Conservation (phyloP, 2,888 invertebrate genomes). For the Clivina fossor region DNA sequence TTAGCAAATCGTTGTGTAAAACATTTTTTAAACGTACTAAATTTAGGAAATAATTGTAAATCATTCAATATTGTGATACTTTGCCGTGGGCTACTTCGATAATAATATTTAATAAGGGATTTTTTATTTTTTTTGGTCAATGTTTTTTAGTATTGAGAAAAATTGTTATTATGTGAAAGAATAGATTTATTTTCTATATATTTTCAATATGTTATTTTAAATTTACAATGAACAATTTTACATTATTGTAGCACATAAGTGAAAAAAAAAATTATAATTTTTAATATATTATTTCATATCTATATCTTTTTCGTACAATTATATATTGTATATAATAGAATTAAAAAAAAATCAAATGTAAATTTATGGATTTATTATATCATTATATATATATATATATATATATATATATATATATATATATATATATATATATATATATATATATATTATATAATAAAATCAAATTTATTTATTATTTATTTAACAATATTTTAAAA, state of each 20-base stretch:
- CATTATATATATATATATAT: slow-evolving; percentile 11
- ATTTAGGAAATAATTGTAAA: slow-evolving; percentile 18
- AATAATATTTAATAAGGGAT: no score
- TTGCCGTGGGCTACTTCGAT: slow-evolving; percentile 29
- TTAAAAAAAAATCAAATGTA: slow-evolving; percentile 23
- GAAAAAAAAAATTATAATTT: no score
- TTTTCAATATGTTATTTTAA: no score
- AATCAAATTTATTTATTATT: neutral
- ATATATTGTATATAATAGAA: slow-evolving; percentile 32
- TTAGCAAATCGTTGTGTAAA: no score
- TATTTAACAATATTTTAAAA: no score
- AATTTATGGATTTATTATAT: slow-evolving; percentile 33
- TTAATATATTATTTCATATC: slow-evolving; percentile 1
- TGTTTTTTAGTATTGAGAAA: no score
- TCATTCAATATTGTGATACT: slow-evolving; percentile 28
- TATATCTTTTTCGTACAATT: slow-evolving; percentile 18
- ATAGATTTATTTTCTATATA: no score
- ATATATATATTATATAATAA: neutral
- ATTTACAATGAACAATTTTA: no score
- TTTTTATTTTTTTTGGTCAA: no score
- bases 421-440: neutral
- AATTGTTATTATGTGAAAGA: no score
- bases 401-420: slow-evolving; percentile 6
- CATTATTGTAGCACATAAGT: no score
- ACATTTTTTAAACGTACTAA: slow-evolving; percentile 18